These are phyloP conservation scores for Bombus polaris DNA, from an alignment of 1,140 invertebrate genomes.

Conservation along the genomic window DNA sequence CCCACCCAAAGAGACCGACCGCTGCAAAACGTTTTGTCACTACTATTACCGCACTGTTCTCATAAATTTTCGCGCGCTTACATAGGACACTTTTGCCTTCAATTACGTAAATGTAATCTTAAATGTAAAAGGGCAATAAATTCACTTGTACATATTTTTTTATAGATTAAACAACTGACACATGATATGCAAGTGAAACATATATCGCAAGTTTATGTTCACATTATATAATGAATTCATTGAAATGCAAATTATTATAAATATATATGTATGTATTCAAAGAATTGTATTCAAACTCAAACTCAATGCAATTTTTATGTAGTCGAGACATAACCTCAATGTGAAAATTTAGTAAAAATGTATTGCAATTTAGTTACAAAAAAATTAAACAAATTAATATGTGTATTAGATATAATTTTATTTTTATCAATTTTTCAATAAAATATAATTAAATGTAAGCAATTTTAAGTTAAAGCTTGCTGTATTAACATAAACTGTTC, in stretches of 20 bases:
- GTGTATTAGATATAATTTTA: too few relatives aligned
- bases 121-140: not conserved
- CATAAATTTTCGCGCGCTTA: constrained; percentile 29
- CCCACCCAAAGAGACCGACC: constrained; percentile 63
- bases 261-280: not conserved
- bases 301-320: not conserved
- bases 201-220: not conserved
- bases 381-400: not conserved
- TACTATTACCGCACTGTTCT: constrained; percentile 17
- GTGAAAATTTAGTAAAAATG: not conserved
- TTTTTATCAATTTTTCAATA: not conserved
- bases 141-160: not conserved
- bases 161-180: not conserved
- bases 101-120: not conserved
- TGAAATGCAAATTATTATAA: not conserved
- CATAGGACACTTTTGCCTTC: not conserved
- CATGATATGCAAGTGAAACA: not conserved
- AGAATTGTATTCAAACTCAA: not conserved
- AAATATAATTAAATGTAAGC: not conserved
- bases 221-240: not conserved
- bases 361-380: not conserved
- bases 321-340: constrained; percentile 24
- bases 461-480: not conserved
- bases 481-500: not conserved
- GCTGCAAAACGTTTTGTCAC: constrained; percentile 31